A percentile compares a stretch with the other conserved stretches of the same genome.
These are phyloP conservation scores for Odontophorus gujanensis DNA, from an alignment of 2,113 vertebrate species.

Conservation along the genomic window DNA sequence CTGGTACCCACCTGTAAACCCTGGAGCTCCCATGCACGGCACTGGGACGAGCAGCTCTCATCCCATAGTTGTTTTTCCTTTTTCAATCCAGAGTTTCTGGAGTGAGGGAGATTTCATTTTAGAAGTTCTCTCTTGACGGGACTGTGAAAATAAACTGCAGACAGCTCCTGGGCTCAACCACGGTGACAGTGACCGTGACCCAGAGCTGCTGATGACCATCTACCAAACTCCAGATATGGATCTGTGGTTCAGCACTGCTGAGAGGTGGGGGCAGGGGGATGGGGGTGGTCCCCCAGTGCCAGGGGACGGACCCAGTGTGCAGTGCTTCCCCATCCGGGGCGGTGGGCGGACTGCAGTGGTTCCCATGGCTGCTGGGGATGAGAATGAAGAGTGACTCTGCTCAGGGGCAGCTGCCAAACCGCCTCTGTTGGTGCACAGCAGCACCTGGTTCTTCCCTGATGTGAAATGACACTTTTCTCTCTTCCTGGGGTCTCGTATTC, in stretches of 20 bases:
- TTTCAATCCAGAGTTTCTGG: not conserved
- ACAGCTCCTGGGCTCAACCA: not conserved
- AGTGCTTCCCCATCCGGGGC: not conserved
- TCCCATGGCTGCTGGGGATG: constrained; percentile 9
- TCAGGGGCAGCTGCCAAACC: constrained; percentile 2
- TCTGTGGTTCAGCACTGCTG: not conserved
- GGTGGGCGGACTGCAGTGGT: fast-evolving
- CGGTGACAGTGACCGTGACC: not conserved
- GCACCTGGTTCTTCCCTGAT: constrained; percentile 23
- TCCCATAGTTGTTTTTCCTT: not conserved
- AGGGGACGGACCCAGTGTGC: no score
- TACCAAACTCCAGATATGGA: not conserved
- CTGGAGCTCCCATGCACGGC: not conserved
- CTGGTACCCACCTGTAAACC: constrained; percentile 19
- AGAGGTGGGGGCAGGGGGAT: not conserved
- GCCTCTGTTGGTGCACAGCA: constrained; percentile 21
- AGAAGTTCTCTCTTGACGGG: not conserved
- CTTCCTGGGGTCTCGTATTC: constrained; percentile 35
- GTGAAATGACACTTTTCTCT: constrained; percentile 27
- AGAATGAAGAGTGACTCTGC: not conserved
- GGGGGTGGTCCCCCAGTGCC: no score
- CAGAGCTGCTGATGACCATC: not conserved
- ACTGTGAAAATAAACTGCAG: not conserved
- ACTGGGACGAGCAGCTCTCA: not conserved
- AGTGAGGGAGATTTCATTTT: not conserved